Base-by-base conservation (phyloP, 2,888 invertebrate species). In the Acrobasis repandana region DNA sequence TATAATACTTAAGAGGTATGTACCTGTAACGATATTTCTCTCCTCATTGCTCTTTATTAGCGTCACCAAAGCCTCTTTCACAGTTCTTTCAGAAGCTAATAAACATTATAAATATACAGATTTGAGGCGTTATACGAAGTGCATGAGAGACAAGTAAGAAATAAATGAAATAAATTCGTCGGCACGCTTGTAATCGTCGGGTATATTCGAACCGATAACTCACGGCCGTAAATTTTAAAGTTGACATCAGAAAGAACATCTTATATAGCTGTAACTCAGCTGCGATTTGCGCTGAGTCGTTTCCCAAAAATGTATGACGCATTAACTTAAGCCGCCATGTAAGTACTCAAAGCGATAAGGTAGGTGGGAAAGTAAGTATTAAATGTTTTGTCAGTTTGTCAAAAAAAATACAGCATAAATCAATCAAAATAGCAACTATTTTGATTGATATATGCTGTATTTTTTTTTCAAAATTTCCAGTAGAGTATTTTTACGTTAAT, bases 241-340 rank as follows among this genome's bases (percentile, higher is more conserved):
- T 91, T 91, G 92, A 92, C 90, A 86, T 85, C 84, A 86, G 88
- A 90, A 90, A 90, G 90, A 90, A 86, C 85, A 79, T 87, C 87
- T 86, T 88, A 87, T 89, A 88, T 80, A 85, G 86, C 76, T 65
- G 85, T 90, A 87, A 83, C 79, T 90, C 81, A 88, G 78, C 11
- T 56, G 18, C 56, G 14, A 54, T 54, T 51, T 43, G 43, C 20
- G 28, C 15, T 60, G 60, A 60, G 38, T 60, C 46, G 60, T 46
- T 52, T 16, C 14, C 20, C 46, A 60, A 33, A 46, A 60, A 60
- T 60, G 15, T 60, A 18, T 51, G n/a, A 28, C 33, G 33, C 34
- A 48, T 49, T 48, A 16, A 6, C 48, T 9, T 48, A 46, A 46
- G n/a, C 46, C 46, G 8, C 28, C 6, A 48, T 18, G 16, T 48